These are phyloP conservation scores for Carcina quercana DNA, from an alignment of 2,888 invertebrate species.

Conservation along the genomic window DNA sequence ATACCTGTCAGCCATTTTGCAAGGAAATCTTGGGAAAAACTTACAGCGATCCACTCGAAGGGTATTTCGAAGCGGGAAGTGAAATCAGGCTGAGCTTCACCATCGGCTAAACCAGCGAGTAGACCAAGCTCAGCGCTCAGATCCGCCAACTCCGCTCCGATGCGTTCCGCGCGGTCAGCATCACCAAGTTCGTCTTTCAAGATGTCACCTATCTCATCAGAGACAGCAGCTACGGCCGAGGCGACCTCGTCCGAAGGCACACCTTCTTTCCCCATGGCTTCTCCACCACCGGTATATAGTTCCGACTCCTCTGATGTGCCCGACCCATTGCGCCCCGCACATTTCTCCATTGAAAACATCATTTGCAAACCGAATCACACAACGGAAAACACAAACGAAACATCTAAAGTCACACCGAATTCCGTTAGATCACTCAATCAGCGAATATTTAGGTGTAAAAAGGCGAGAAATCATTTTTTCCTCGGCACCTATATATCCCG, in stretches of 20 bases:
- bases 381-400: slow-evolving; percentile 53
- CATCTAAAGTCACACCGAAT: slow-evolving; percentile 62
- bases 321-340: slow-evolving; percentile 50
- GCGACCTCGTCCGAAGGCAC: slow-evolving; percentile 56
- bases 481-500: slow-evolving; percentile 54
- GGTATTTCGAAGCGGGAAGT: slow-evolving; percentile 51
- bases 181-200: slow-evolving; percentile 63
- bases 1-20: slow-evolving; percentile 37
- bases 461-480: slow-evolving; percentile 67
- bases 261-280: slow-evolving; percentile 39
- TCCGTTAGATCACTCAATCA: slow-evolving; percentile 51
- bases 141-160: slow-evolving; percentile 60
- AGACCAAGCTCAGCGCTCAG: slow-evolving; percentile 61
- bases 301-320: slow-evolving; percentile 44
- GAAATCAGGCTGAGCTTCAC: slow-evolving; percentile 53
- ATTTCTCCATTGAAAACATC: slow-evolving; percentile 69
- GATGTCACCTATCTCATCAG: slow-evolving; percentile 66
- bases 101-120: slow-evolving; percentile 58
- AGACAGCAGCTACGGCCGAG: slow-evolving; percentile 59
- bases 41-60: slow-evolving; percentile 44
- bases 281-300: slow-evolving; percentile 45
- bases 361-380: slow-evolving; percentile 58
- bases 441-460: slow-evolving; percentile 43
- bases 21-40: no score
- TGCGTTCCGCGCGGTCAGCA: slow-evolving; percentile 55